phyloP scores from a whole-genome alignment of 92 coral and sea anemone species.

The Porites cylindrica region DNA sequence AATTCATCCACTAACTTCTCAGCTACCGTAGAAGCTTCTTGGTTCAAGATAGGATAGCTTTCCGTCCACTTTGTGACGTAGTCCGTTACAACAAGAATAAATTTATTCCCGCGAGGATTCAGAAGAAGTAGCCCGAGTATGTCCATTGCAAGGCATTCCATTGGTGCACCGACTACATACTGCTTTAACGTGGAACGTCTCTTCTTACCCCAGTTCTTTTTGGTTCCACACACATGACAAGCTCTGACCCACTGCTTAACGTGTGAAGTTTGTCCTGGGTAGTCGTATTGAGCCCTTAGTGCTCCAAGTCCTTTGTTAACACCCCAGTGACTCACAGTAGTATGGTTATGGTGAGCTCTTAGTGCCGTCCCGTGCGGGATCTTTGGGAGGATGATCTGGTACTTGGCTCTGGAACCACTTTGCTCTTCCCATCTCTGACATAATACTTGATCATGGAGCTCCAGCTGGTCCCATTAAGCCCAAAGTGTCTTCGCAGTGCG shows the following conservation, averaged over 20 bases:
- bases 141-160: too few relatives aligned
- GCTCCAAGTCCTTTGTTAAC: constrained; percentile 48
- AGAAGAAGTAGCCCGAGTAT: too few relatives aligned
- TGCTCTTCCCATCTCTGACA: neutral
- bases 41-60: constrained; percentile 44
- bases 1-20: constrained; percentile 57
- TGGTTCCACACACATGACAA: constrained; percentile 67
- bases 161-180: constrained; percentile 12
- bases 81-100: constrained; percentile 38
- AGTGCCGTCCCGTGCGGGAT: neutral
- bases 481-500: neutral
- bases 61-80: constrained; percentile 54
- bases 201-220: constrained; percentile 50
- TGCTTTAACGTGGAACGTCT: constrained; percentile 29
- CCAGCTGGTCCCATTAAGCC: neutral
- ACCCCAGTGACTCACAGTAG: constrained; percentile 31
- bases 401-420: neutral
- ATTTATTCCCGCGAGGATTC: constrained; percentile 43
- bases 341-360: neutral
- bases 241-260: constrained; percentile 54
- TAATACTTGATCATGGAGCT: neutral
- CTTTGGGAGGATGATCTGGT: neutral
- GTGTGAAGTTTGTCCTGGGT: constrained; percentile 57
- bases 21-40: constrained; percentile 56
- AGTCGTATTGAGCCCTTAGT: constrained; percentile 46